A percentile compares a stretch with the other conserved stretches of the same genome.
These are phyloP conservation scores for Heliconius nattereri DNA, from an alignment of 1,140 invertebrate species.

Conservation along the genomic window DNA sequence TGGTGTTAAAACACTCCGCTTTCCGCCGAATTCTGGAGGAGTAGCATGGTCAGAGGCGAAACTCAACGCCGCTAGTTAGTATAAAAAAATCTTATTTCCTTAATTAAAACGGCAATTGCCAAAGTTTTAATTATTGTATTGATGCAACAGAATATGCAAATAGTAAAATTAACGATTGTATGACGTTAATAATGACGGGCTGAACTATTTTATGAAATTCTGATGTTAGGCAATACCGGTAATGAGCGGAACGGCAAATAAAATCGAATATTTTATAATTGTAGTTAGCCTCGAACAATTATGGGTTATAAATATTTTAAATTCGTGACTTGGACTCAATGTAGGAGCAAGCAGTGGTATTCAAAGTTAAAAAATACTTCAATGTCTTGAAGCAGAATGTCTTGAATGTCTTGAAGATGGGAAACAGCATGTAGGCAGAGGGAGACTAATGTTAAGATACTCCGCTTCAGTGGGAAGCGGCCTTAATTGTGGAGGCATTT, in stretches of 20 bases:
- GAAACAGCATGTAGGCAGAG: no score
- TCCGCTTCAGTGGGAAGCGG: no score
- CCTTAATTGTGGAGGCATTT: no score
- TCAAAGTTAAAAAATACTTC: no score
- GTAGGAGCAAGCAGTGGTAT: not conserved
- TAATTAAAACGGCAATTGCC: slow-evolving; percentile 5
- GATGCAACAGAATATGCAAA: slow-evolving; percentile 35
- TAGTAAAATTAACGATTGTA: slow-evolving; percentile 28
- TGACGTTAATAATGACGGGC: slow-evolving; percentile 33
- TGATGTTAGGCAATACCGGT: slow-evolving; percentile 33
- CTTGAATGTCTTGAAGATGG: no score
- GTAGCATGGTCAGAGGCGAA: no score
- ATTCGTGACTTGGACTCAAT: not conserved
- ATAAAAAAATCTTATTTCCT: not conserved
- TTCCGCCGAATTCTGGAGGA: no score
- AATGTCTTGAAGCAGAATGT: no score
- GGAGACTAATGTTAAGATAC: no score
- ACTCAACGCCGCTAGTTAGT: no score
- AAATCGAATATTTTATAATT: slow-evolving; percentile 26
- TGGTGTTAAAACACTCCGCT: no score
- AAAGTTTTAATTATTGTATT: slow-evolving; percentile 17
- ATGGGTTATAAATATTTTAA: slow-evolving; percentile 25
- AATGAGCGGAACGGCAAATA: slow-evolving; percentile 42
- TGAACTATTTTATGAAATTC: slow-evolving; percentile 36
- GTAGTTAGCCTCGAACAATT: slow-evolving; percentile 31